A percentile compares a stretch with the other conserved stretches of the same genome.
Conservation (phyloP, 1,140 invertebrate species). For the Pogonomyrmex californicus region DNA sequence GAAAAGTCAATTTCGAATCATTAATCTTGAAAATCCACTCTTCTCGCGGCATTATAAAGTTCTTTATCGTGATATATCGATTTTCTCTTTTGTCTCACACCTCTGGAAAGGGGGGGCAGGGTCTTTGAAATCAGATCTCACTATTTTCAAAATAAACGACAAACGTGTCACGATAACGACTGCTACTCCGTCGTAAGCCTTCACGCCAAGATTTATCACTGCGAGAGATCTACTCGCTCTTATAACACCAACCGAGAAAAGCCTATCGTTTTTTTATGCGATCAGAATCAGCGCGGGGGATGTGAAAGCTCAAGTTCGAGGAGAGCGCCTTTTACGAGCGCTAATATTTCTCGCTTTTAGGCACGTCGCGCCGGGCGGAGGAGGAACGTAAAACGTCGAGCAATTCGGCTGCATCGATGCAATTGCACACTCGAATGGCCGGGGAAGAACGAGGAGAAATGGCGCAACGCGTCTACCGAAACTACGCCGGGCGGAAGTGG, state of each 20-base stretch:
- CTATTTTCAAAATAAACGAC: constrained; percentile 9
- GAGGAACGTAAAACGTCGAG: constrained; percentile 39
- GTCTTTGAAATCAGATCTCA: not conserved
- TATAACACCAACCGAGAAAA: constrained; percentile 7
- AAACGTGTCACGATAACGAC: not conserved
- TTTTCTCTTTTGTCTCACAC: not conserved
- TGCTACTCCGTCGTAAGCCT: not conserved
- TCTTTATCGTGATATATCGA: not conserved
- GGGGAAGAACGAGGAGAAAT: not conserved
- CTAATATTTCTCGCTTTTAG: constrained; percentile 41
- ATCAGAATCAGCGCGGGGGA: not conserved
- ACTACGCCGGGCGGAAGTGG: not conserved
- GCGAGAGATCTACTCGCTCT: constrained; percentile 19
- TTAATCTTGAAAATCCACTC: constrained; percentile 16
- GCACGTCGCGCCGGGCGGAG: not conserved
- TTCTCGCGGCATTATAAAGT: not conserved
- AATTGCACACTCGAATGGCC: constrained; percentile 15
- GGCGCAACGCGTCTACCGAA: not conserved
- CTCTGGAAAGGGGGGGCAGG: no score
- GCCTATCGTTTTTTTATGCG: not conserved
- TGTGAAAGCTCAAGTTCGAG: constrained; percentile 19
- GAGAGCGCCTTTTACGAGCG: constrained; percentile 34
- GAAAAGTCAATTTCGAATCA: constrained; percentile 4
- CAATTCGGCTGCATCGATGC: constrained; percentile 48
- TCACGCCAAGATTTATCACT: constrained; percentile 16